Evolutionary conservation across 1,140 invertebrate species (phyloP).

Genomic region (Hormaphis cornu): DNA sequence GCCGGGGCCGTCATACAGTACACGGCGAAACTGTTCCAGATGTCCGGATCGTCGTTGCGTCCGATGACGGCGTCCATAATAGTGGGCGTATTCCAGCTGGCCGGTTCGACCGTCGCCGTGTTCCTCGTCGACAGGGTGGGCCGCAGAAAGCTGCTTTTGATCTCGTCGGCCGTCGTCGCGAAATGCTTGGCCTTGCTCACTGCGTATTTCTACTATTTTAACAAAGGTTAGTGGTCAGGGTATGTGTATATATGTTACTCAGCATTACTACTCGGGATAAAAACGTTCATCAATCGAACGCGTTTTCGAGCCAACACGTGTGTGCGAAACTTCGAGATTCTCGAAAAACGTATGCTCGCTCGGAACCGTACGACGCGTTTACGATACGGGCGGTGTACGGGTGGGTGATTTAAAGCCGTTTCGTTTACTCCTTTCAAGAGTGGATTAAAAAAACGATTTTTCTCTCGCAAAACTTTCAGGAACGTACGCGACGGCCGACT

Average conservation of each 20-base stretch:
- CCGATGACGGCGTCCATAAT: not conserved
- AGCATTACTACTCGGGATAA: too few relatives aligned
- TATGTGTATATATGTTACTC: too few relatives aligned
- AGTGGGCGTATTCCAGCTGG: not conserved
- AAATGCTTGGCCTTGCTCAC: not conserved
- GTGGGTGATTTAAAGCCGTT: too few relatives aligned
- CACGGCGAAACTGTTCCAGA: not conserved
- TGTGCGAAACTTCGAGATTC: too few relatives aligned
- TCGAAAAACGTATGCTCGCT: too few relatives aligned
- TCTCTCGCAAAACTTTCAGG: not conserved
- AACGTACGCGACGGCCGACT: not conserved
- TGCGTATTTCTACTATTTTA: not conserved
- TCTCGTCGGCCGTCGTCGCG: not conserved
- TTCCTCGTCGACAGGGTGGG: not conserved
- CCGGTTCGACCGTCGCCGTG: not conserved
- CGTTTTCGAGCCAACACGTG: too few relatives aligned
- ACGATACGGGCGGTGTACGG: too few relatives aligned
- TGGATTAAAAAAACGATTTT: too few relatives aligned
- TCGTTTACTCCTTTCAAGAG: too few relatives aligned
- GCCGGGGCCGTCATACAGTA: slow-evolving; percentile 9
- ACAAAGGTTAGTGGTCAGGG: too few relatives aligned
- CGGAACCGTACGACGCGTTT: too few relatives aligned
- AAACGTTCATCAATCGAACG: too few relatives aligned
- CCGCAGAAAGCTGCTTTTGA: not conserved
- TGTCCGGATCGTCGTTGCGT: not conserved